phyloP scores from a whole-genome alignment of 2,888 invertebrate species.

The Tipula confusa region DNA sequence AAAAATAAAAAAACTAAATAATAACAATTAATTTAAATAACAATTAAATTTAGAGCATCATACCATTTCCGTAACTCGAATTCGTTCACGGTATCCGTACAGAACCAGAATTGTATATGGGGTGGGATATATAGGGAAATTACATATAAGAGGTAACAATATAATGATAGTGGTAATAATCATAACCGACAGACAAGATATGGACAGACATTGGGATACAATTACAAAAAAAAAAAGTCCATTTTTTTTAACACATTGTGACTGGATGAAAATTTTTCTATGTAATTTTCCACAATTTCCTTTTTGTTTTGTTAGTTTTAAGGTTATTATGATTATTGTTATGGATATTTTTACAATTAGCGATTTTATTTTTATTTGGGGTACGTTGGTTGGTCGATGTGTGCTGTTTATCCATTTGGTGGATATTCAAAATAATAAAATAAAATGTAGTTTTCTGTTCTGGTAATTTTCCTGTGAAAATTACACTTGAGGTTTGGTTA shows the following conservation, averaged over 20 bases:
- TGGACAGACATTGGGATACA: slow-evolving; percentile 25
- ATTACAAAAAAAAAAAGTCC: background rate
- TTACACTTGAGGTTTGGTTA: background rate
- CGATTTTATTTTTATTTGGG: background rate
- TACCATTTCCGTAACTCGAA: too few species aligned
- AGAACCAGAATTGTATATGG: too few species aligned
- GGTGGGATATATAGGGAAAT: background rate
- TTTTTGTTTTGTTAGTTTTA: slow-evolving; percentile 13
- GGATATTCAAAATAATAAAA: background rate
- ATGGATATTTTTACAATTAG: slow-evolving; percentile 25
- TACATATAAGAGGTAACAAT: background rate
- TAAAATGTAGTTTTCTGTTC: slow-evolving; percentile 25
- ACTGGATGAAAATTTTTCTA: background rate
- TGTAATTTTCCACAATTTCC: background rate
- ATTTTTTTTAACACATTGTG: slow-evolving; percentile 17
- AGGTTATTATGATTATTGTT: slow-evolving; percentile 25
- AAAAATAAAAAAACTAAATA: background rate
- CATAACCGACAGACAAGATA: slow-evolving; percentile 16
- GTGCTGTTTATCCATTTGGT: background rate
- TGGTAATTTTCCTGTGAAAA: slow-evolving; percentile 12
- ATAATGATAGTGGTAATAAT: slow-evolving; percentile 20
- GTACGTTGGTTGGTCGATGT: background rate
- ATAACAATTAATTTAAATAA: slow-evolving; percentile 25
- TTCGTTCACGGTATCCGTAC: background rate
- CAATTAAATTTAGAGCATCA: background rate